Conservation (phyloP, 2,113 vertebrate species). For the Oryzias woworae region DNA sequence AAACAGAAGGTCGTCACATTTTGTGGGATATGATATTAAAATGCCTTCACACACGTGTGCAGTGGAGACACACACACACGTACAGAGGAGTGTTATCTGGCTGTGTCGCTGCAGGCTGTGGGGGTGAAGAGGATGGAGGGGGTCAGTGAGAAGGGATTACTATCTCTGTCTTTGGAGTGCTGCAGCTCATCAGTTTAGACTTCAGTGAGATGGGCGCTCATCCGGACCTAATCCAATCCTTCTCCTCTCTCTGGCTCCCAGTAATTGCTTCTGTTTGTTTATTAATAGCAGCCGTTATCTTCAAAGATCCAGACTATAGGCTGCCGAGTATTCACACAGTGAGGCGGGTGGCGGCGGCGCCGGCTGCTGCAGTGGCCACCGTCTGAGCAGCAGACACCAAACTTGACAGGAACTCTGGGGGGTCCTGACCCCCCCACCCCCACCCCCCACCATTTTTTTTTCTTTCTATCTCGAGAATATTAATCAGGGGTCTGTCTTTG, state of each 20-base stretch:
- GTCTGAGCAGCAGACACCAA: conserved; percentile 60
- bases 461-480: conserved; percentile 62
- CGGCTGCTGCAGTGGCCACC: conserved; percentile 15
- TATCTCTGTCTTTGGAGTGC: conserved; percentile 75
- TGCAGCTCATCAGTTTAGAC: conserved; percentile 74
- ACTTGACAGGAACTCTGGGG: conserved; percentile 76
- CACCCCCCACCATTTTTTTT: conserved; percentile 12
- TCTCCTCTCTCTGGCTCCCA: conserved; percentile 63
- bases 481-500: conserved; percentile 70
- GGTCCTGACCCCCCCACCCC: conserved; percentile 38
- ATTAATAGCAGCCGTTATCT: conserved; percentile 82
- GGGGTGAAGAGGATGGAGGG: conserved; percentile 40
- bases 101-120: conserved; percentile 52
- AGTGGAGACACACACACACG: conserved; percentile 8
- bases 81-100: conserved; percentile 55
- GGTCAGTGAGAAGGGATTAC: conserved; percentile 66
- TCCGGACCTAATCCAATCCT: conserved; percentile 76
- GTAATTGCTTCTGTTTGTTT: conserved; percentile 83
- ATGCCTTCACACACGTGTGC: background rate
- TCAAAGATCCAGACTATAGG: conserved; percentile 80
- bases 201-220: conserved; percentile 67
- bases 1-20: background rate
- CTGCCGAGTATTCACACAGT: conserved; percentile 69
- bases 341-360: conserved; percentile 16
- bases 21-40: conserved; percentile 3